These are phyloP conservation scores for Dendrophyllia cribrosa DNA, from an alignment of 64 coral and sea anemone species.

Conservation along the genomic window DNA sequence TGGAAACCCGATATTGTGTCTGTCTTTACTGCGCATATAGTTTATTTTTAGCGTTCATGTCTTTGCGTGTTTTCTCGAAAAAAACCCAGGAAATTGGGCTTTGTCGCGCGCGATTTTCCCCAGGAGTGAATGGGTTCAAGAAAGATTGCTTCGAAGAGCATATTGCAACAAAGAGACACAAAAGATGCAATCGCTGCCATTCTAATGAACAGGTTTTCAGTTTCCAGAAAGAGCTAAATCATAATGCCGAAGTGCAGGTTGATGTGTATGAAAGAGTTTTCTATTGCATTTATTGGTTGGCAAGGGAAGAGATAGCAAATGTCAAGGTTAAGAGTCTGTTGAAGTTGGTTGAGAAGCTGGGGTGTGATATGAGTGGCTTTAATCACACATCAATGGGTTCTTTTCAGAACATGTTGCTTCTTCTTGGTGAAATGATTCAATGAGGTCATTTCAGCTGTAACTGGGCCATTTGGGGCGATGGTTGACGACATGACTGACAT, in stretches of 20 bases:
- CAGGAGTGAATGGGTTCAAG: background rate
- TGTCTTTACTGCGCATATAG: no score
- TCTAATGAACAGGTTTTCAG: slow-evolving; percentile 44
- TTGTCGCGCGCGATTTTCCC: no score
- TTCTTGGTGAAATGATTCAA: slow-evolving; percentile 8
- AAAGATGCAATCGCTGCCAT: slow-evolving; percentile 24
- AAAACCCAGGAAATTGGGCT: no score
- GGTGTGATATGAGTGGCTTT: background rate
- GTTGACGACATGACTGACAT: slow-evolving; percentile 19
- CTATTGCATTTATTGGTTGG: slow-evolving; percentile 43
- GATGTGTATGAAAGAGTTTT: background rate
- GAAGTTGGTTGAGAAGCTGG: background rate
- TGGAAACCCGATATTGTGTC: no score
- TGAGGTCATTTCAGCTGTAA: slow-evolving; percentile 10
- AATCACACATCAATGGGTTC: slow-evolving; percentile 8
- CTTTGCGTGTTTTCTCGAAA: no score
- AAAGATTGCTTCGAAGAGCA: slow-evolving; percentile 29
- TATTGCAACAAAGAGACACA: slow-evolving; percentile 56
- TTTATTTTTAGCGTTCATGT: no score
- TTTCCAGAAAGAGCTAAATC: slow-evolving; percentile 45
- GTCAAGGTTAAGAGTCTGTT: background rate
- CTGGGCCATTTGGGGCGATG: slow-evolving; percentile 15
- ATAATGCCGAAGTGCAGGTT: background rate
- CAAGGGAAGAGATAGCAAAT: background rate
- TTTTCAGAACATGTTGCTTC: background rate